Evolutionary conservation across 2,888 invertebrate genomes (phyloP), one percentile per base, ranked within the genome.

Genomic region (Asteroscopus sphinx): DNA sequence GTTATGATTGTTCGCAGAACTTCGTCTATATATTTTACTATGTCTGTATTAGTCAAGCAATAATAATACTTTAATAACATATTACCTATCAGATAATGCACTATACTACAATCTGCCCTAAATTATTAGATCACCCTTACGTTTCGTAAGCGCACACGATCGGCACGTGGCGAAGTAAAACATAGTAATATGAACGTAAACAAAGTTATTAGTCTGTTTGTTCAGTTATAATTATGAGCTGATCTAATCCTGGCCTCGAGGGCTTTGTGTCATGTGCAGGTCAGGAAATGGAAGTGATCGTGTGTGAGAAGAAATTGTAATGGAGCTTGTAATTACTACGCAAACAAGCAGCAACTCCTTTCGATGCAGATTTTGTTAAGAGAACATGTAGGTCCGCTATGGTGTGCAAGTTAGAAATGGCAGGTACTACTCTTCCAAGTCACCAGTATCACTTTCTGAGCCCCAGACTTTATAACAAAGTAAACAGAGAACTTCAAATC

Each of bases 151-250:
- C 39, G 35, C 30, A 62, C 42, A 58, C 40, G 13, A 6, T 12
- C 12, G 60, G 5, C 68, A 71, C 71, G 71, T 71, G 71, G 9
- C 68, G 7, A 13, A 37, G 40, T 32, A 56, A 48, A 68, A 71
- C 65, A 72, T 37, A 45, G 56, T 55, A 42, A 16, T 72, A 62
- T 54, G 25, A 51, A 61, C 13, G 33, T 48, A 72, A 72, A 72
- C 59, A 72, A 65, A 58, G 53, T 57, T 64, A 56, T 71, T 60
- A 61, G 57, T 72, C 16, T 72, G 65, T 72, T 72, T 72, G 68
- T 68, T 16, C 45, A 41, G 12, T 37, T 68, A 56, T 65, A 56
- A 72, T 71, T 71, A 61, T 65, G 46, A 49, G 25, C 33, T 49
- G 36, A 48, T 65, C 7, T 68, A 49, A 72, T 72, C 61, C 37